Base-by-base conservation (phyloP, 2,797 vertebrate species). In the Phoxinus dragarum region DNA sequence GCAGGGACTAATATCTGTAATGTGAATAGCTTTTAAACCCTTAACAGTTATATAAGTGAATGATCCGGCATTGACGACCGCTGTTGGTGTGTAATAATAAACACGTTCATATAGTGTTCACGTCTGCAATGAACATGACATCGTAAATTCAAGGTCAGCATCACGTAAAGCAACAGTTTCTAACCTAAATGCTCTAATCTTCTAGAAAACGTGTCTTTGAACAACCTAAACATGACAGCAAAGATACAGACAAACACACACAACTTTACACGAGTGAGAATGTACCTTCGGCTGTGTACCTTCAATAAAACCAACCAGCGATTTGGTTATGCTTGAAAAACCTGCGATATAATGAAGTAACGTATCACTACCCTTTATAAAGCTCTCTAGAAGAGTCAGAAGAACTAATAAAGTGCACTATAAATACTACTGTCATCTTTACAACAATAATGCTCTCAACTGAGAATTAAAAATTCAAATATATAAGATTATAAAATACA, bases 371-470 rank as follows among this genome's bases (percentile, higher is more conserved):
- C 82, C 87, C 86, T 77, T 89, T 89, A 90, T 87, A 91, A 90
- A 89, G 90, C 90, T 92, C 88, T 91, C 79, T 87, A 87, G 89
- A 90, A 91, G 89, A 91, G 87, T 88, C 81, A 87, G 88, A 92
- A 89, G 76, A 93, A 91, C 88, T 78, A 78, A 90, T 93, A 93
- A 93, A 93, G 92, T 93, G 92, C 92, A 91, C 92, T 93, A 93
- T 90, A 92, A 93, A 93, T 93, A 93, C 92, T 91, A 91, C 89
- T 88, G 91, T 87, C 80, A 89, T 91, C 91, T 91, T 89, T 92
- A 93, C 91, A 91, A 92, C 90, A 90, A 90, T 90, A 90, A 89
- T 86, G 80, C 89, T 90, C 88, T 88, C 86, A 92, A 91, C 88
- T 88, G 85, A 92, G 89, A 91, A 90, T 93, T 91, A 87, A 88